Percentiles rank a stretch among this genome's conserved stretches.
These are phyloP conservation scores for Scomberomorus guttatus DNA, from an alignment of 2,797 vertebrate species.

Conservation along the genomic window DNA sequence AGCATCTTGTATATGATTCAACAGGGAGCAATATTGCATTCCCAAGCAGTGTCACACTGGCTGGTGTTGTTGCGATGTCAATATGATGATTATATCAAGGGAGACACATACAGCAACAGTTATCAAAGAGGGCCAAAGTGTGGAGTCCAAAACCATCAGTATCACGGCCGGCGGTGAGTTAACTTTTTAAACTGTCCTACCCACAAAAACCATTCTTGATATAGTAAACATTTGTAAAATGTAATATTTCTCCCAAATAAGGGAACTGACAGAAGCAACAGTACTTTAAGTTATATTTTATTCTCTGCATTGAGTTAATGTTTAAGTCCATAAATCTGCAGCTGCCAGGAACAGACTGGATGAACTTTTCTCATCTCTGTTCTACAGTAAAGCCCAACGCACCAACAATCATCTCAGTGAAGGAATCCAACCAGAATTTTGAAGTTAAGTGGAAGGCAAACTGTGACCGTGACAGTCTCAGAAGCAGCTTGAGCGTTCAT, in stretches of 20 bases:
- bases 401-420: conserved; percentile 47
- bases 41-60: not conserved
- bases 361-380: not conserved
- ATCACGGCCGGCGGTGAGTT: conserved; percentile 26
- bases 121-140: accelerated
- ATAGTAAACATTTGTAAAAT: not conserved
- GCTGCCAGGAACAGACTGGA: not conserved
- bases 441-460: conserved; percentile 54
- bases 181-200: not conserved
- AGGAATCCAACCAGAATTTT: conserved; percentile 17
- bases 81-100: accelerated
- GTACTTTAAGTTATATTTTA: not conserved
- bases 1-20: not conserved
- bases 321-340: not conserved
- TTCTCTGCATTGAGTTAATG: too few species aligned
- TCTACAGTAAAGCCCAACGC: conserved; percentile 65
- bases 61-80: conserved; percentile 29
- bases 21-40: not conserved
- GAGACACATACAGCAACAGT: not conserved
- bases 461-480: accelerated
- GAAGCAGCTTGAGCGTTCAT: accelerated
- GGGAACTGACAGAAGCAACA: too few species aligned
- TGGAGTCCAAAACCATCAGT: not conserved
- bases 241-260: too few species aligned
- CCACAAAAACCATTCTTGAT: too few species aligned